Evolutionary conservation across 2,888 invertebrate species (phyloP), one percentile per base, ranked within the genome.

Genomic region (Belgica antarctica): DNA sequence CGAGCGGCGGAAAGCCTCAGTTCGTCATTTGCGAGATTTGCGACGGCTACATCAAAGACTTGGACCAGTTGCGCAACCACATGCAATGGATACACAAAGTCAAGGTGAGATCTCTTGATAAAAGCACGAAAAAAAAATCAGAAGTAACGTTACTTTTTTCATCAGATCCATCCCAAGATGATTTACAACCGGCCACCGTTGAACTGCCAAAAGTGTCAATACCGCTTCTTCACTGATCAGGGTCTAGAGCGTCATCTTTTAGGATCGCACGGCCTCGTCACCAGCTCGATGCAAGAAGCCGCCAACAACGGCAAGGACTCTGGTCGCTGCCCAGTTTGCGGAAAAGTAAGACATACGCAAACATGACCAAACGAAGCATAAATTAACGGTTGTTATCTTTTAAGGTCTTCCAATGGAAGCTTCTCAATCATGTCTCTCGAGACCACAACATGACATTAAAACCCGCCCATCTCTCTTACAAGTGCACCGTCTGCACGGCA

Each of bases 31-130:
- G 96, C 80, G 96, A 96, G 82, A 95, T 96, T 73, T 97, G 96
- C 81, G 96, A 96, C 77, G 95, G 95, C 22, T 96, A 95, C 77
- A 96, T 96, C 72, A 94, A 95, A 83, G 96, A 96, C 80, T 83
- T 95, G 76, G 94, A 95, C 76, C 94, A 95, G 77, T 82, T 96
- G 72, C 85, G 96, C 73, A 95, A 95, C 79, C 96, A 96, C 78
- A 96, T 96, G 93, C 95, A 94, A 77, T 96, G 94, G 92, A 95
- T 96, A 78, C 96, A 96, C 80, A 95, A 96, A 85, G 93, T 94
- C 74, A 94, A 94, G 81, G 80, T 80, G 71, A 70, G 57, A 52
- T n/a, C n/a, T 31, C 12, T 34, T 46, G 15, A 7, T 8, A 2
- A 28, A 34, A 52, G 22, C 22, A n/a, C 22, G 10, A 52, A 24